Conservation (phyloP, 2,113 vertebrate species). For the Poecilia latipinna region DNA sequence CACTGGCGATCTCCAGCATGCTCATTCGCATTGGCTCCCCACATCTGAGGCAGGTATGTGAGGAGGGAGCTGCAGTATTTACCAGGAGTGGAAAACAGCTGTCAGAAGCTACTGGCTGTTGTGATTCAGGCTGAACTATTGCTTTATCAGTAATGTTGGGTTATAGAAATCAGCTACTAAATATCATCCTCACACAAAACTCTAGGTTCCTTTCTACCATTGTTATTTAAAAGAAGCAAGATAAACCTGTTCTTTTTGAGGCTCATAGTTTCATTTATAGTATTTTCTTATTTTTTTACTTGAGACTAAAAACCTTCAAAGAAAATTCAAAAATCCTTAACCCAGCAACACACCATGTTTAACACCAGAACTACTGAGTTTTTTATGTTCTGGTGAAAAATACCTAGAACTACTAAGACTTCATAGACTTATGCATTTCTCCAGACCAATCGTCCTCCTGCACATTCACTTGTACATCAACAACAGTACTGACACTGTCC, state of each 20-base stretch:
- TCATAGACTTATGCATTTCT: too few species aligned
- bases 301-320: too few species aligned
- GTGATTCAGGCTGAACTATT: constrained; percentile 23
- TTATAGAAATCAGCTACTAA: constrained; percentile 45
- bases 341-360: too few species aligned
- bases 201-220: not conserved
- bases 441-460: too few species aligned
- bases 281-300: too few species aligned
- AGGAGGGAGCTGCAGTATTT: constrained; percentile 25
- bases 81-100: not conserved
- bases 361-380: too few species aligned
- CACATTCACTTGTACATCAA: too few species aligned
- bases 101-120: not conserved
- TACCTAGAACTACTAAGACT: too few species aligned
- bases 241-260: constrained; percentile 9
- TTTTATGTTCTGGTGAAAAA: too few species aligned
- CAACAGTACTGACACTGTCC: too few species aligned
- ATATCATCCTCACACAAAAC: constrained; percentile 18
- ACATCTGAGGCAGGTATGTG: constrained; percentile 17
- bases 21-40: constrained; percentile 5
- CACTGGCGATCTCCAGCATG: constrained; percentile 8
- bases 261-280: not conserved
- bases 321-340: too few species aligned
- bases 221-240: constrained; percentile 13
- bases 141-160: constrained; percentile 24